Evolutionary conservation across 2,113 vertebrate genomes (phyloP), one percentile per base, ranked within the genome.

Genomic region (Grammomys dolichurus): DNA sequence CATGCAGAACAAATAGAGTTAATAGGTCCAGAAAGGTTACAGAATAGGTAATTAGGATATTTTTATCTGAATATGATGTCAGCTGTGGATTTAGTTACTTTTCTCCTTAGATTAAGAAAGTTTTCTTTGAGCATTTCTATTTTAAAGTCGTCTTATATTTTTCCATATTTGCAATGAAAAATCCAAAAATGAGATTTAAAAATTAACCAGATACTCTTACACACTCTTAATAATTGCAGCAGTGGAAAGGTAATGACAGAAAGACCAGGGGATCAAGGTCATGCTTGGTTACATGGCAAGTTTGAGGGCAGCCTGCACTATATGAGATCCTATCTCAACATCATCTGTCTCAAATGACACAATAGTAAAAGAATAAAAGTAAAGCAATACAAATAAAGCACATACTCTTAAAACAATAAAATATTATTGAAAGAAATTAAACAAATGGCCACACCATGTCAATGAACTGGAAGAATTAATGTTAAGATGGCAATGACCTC

Each of bases 311-410:
- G 43, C n/a, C 17, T 86, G 28, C 4, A 20, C 28, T 67, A 51
- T 4, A 22, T 67, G 63, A 31, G 10, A 67, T 19, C 84, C 16
- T 36, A 17, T 86, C 40, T 67, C 31, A 86, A 46, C 43, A 22
- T 10, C 16, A 28, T 43, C 28, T 13, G 3, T 33, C 60, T 46
- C 84, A 48, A 84, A 48, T 60, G 75, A 31, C 58, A 82, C 0
- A 60, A 26, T 40, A 82, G 48, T 65, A 92, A 91, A 91, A 86
- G 22, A 89, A 24, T 72, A 96, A 96, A 95, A 89, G 89, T 89
- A 70, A 91, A 80, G n/a, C 69, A 76, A 92, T 51, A 69, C 80
- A 72, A 91, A 11, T 20, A 80, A 96, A 93, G 65, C 17, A 20
- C 87, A 81, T 22, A 80, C 63, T 89, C 51, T 95, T 19, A 95